phyloP scores from a whole-genome alignment of 2,797 vertebrate genomes.

The Poliocrania exsul region DNA sequence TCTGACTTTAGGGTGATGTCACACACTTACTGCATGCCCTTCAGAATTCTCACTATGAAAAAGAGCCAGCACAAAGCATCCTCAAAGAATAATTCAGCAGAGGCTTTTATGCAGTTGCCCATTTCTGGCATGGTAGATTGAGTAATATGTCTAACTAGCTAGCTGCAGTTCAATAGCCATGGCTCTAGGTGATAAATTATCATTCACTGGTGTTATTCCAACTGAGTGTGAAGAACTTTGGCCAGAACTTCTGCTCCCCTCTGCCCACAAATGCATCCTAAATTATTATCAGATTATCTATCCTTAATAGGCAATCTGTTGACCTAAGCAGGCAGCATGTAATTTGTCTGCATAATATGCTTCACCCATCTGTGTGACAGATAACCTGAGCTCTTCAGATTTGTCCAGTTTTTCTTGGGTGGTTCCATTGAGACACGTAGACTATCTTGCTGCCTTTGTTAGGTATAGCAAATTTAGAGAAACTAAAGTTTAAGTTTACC shows the following conservation, averaged over 20 bases:
- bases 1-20: neutral
- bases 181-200: neutral
- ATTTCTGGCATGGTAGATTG: neutral
- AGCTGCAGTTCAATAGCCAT: neutral
- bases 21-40: neutral
- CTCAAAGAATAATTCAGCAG: neutral
- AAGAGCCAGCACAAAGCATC: neutral
- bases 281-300: constrained; percentile 37
- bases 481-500: neutral
- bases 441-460: neutral
- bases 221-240: neutral
- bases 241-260: neutral
- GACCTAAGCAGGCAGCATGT: neutral
- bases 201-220: neutral
- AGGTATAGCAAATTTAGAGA: neutral
- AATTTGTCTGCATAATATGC: constrained; percentile 15
- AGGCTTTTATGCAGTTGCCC: neutral
- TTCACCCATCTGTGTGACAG: constrained; percentile 12
- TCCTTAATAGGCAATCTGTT: constrained; percentile 59
- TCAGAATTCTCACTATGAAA: neutral
- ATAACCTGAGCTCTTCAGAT: neutral
- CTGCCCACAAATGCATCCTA: constrained; percentile 17
- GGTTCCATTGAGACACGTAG: neutral
- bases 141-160: neutral
- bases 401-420: neutral